These are phyloP conservation scores for Melieria omissa DNA, from an alignment of 2,888 invertebrate genomes.

Conservation along the genomic window DNA sequence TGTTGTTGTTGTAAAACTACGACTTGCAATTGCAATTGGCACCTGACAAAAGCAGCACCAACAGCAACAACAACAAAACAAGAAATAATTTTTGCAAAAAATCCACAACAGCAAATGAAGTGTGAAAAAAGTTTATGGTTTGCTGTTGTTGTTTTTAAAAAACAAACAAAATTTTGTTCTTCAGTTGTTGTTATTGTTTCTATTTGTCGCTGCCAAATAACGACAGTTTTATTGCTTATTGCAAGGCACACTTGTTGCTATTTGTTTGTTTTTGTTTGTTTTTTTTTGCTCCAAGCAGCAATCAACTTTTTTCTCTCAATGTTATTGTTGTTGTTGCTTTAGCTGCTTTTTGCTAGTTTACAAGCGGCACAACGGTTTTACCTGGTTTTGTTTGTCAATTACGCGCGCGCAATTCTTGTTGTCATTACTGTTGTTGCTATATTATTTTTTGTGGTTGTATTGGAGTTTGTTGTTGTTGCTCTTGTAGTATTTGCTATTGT, in stretches of 20 bases:
- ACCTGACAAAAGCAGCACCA: neutral
- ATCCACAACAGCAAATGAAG: neutral
- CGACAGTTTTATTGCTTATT: neutral
- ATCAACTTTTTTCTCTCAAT: neutral
- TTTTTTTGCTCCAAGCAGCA: neutral
- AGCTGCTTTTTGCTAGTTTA: neutral
- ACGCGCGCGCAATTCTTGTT: constrained; percentile 19
- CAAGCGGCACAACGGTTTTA: neutral
- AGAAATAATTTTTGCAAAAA: neutral
- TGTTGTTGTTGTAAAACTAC: neutral
- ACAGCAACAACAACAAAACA: neutral
- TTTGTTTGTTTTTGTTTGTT: neutral
- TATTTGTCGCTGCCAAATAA: neutral
- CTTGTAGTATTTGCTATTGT: no score
- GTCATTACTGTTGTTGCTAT: constrained; percentile 36
- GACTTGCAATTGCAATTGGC: neutral
- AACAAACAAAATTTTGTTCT: neutral
- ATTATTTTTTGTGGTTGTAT: constrained; percentile 27
- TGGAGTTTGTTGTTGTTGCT: neutral
- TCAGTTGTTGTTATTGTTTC: no score
- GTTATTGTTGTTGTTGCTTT: constrained; percentile 19
- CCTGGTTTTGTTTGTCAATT: constrained; percentile 21
- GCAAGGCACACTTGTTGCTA: neutral
- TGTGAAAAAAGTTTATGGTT: neutral
- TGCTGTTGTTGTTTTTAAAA: neutral